These are phyloP conservation scores for Meteorus colon DNA, from an alignment of 2,888 invertebrate species.

Conservation along the genomic window DNA sequence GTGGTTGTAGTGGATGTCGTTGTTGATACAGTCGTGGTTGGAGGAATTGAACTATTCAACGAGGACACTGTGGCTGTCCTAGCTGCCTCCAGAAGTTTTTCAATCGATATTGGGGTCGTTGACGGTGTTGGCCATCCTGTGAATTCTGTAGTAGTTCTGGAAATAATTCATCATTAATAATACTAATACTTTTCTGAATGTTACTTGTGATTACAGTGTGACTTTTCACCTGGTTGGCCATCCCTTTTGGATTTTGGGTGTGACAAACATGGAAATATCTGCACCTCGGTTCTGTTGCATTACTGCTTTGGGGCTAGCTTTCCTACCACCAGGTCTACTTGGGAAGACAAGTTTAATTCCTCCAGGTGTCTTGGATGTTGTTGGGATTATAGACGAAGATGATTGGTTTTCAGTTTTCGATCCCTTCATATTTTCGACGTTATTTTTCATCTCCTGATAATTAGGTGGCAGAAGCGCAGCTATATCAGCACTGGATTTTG, in stretches of 20 bases:
- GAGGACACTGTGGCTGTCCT: conserved; percentile 79
- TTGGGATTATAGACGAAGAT: conserved; percentile 70
- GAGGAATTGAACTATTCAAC: conserved; percentile 69
- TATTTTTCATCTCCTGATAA: conserved; percentile 74
- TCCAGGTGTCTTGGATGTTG: conserved; percentile 67
- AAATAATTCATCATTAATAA: conserved; percentile 22
- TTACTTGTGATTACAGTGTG: not conserved
- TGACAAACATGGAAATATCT: conserved; percentile 74
- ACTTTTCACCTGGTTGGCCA: conserved; percentile 83
- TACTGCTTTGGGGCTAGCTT: conserved; percentile 76
- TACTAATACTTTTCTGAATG: not conserved
- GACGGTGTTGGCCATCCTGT: conserved; percentile 94
- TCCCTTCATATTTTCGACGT: conserved; percentile 46
- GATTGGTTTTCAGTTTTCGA: conserved; percentile 24
- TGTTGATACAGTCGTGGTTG: conserved; percentile 75
- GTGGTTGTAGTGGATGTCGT: conserved; percentile 81
- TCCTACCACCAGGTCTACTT: conserved; percentile 82
- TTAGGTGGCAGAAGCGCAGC: conserved; percentile 76
- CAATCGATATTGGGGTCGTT: conserved; percentile 89
- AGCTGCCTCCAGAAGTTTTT: conserved; percentile 82
- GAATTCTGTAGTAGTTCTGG: conserved; percentile 88
- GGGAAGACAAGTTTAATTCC: conserved; percentile 85
- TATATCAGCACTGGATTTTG: conserved; percentile 69
- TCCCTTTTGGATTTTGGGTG: conserved; percentile 86
- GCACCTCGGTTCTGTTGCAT: conserved; percentile 73